These are phyloP conservation scores for Ametastegia equiseti DNA, from an alignment of 2,888 invertebrate species.

Conservation along the genomic window DNA sequence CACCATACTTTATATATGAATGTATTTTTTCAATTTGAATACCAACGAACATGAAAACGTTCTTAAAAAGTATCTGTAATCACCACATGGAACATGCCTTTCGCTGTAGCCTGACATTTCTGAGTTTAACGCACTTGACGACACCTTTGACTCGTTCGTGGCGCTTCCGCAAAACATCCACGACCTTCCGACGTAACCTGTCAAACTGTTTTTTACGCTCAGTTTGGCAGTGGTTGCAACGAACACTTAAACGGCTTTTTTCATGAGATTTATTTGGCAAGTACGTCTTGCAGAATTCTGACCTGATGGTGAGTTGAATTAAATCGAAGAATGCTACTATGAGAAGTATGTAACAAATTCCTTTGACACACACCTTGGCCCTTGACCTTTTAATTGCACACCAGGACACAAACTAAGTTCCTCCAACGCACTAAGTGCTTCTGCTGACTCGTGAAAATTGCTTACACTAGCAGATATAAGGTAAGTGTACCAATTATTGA, in stretches of 20 bases:
- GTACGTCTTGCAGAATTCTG: not conserved
- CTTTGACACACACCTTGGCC: not conserved
- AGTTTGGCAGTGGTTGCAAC: not conserved
- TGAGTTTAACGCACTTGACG: not conserved
- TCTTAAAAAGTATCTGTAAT: too few species aligned
- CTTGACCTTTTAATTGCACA: not conserved
- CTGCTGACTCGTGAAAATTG: not conserved
- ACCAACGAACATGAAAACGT: too few species aligned
- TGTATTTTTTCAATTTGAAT: too few species aligned
- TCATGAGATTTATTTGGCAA: not conserved
- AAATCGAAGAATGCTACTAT: not conserved
- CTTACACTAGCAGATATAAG: too few species aligned
- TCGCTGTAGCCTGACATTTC: conserved; percentile 5
- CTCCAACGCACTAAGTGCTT: not conserved
- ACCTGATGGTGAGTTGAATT: not conserved
- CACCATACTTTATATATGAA: too few species aligned
- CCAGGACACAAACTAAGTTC: not conserved
- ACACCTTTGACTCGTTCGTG: not conserved
- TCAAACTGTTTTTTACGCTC: not conserved
- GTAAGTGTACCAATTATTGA: too few species aligned
- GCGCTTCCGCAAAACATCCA: not conserved
- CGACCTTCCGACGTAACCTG: not conserved
- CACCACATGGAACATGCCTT: too few species aligned
- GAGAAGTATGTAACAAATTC: not conserved
- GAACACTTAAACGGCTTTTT: not conserved